Base-by-base conservation (phyloP, 2,113 vertebrate genomes). In the Gorsachius goisagi region DNA sequence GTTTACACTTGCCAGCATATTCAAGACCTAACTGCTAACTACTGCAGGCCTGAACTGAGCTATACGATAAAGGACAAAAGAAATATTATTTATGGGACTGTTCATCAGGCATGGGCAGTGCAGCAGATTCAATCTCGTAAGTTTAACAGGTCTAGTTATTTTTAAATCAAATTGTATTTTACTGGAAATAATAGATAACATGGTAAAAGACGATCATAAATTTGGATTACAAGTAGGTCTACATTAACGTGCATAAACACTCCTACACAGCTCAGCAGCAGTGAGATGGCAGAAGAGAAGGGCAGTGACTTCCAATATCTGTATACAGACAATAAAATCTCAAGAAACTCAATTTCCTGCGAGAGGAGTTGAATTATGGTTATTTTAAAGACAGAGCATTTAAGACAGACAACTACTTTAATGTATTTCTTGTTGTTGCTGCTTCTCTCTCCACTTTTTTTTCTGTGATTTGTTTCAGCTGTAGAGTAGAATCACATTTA, bases 141-240 rank as follows among this genome's bases (percentile, higher is more conserved):
- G 82, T 90, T 95, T 94, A 93, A 95, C 0, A 95, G 75, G 75
- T 69, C 88, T 86, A 94, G 90, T 89, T 97, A 94, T 95, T 97
- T 97, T 97, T 72, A 97, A 97, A 97, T 90, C 94, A 88, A 90
- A 96, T 68, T 89, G 81, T 94, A 91, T 94, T 97, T 97, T 97
- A 95, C 64, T 81, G 80, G 85, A 96, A 97, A 96, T 89, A 97
- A 97, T 77, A 97, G 88, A 96, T 71, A 92, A 82, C 74, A 94
- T 1, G 45, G 58, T 22, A 35, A 82, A 81, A 79, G 62, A 95
- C 33, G 37, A 96, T 68, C 30, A 94, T 95, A 97, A 95, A 97
- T 96, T 86, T 72, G 92, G 68, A 97, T 94, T 94, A 96, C 92
- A 83, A 90, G 94, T 69, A 97, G 85, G 94, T 80, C 75, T 89